Conservation (phyloP, 1,140 invertebrate genomes). For the Mycetomoellerius zeteki region DNA sequence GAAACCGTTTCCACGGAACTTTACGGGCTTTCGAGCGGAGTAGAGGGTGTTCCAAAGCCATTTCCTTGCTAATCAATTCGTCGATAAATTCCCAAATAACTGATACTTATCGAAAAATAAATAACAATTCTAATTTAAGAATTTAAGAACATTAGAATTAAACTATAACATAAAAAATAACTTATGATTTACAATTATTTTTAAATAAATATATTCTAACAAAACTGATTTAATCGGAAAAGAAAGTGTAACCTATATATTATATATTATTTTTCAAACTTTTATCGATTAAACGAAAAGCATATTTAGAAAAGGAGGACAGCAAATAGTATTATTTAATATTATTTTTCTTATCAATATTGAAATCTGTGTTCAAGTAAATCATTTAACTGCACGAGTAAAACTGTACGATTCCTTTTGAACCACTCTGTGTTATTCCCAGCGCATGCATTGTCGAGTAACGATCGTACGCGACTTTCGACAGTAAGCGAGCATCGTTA, state of each 20-base stretch:
- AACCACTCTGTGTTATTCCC: not conserved
- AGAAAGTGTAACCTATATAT: not conserved
- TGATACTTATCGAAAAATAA: not conserved
- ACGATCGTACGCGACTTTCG: conserved; percentile 39
- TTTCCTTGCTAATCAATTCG: conserved; percentile 20
- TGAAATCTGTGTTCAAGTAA: not conserved
- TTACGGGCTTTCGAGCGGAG: not conserved
- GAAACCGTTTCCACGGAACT: conserved; percentile 28
- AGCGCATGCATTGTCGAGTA: not conserved
- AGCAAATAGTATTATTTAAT: not conserved
- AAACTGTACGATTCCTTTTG: not conserved
- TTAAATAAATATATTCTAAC: not conserved
- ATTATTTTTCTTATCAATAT: not conserved
- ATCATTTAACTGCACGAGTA: not conserved
- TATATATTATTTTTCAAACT: not conserved
- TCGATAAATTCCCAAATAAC: not conserved
- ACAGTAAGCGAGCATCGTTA: conserved; percentile 59
- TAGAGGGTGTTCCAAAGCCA: not conserved
- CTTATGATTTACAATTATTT: not conserved
- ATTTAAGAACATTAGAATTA: conserved; percentile 2
- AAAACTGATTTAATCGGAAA: not conserved
- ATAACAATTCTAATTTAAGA: not conserved
- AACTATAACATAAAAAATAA: not conserved
- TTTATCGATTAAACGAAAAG: not conserved
- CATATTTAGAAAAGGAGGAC: not conserved